phyloP scores from a whole-genome alignment of 1,140 invertebrate species.

The Zaprionus gabonicus region DNA sequence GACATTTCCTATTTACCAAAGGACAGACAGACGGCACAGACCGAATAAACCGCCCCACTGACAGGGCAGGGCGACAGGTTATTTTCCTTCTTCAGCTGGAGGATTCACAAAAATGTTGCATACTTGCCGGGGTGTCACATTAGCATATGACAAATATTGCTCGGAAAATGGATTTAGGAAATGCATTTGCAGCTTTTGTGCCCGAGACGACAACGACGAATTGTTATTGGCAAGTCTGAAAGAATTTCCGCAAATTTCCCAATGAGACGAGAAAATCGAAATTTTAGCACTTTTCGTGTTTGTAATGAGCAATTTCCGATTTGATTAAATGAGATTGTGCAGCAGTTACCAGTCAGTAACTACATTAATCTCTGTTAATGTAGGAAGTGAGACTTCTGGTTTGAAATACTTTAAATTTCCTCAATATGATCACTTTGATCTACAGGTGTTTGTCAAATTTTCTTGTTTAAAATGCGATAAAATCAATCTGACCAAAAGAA shows the following conservation, averaged over 20 bases:
- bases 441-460: no score
- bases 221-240: not conserved
- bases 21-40: constrained; percentile 15
- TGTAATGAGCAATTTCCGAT: not conserved
- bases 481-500: not conserved
- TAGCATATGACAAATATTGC: constrained; percentile 60
- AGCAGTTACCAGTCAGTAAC: not conserved
- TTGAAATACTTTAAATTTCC: no score
- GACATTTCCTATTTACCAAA: constrained; percentile 72
- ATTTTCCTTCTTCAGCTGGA: constrained; percentile 52
- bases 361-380: not conserved
- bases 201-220: not conserved
- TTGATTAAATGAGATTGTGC: not conserved
- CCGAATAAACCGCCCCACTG: constrained; percentile 8
- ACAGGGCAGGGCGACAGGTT: constrained; percentile 58
- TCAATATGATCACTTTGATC: no score
- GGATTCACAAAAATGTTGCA: constrained; percentile 59
- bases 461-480: not conserved
- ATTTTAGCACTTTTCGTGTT: not conserved
- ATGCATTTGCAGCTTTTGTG: constrained; percentile 23
- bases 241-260: not conserved
- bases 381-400: no score
- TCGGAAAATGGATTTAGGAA: constrained; percentile 23
- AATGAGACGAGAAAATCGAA: not conserved
- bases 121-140: constrained; percentile 51